Percentiles rank a stretch among this genome's conserved stretches.
These are phyloP conservation scores for Ectropis grisescens DNA, from an alignment of 1,140 invertebrate species.

Conservation along the genomic window DNA sequence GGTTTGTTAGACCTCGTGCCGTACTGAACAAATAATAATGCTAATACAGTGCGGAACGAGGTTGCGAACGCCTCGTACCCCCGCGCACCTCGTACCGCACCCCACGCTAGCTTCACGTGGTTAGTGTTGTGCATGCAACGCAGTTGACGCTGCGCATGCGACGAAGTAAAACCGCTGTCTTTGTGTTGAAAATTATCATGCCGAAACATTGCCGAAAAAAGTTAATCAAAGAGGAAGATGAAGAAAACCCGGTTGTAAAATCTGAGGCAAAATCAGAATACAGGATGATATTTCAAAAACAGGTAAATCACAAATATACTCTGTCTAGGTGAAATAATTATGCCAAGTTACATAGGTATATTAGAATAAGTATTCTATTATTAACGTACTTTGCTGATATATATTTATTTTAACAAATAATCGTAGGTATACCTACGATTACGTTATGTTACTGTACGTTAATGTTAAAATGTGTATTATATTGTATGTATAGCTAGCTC, in stretches of 20 bases:
- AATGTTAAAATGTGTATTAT: too few species aligned
- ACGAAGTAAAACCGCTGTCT: too few species aligned
- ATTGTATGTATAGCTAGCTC: too few species aligned
- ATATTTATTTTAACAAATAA: too few species aligned
- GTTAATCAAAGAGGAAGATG: constrained; percentile 7
- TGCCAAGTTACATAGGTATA: too few species aligned
- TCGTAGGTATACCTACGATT: too few species aligned
- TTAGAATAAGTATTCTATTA: too few species aligned
- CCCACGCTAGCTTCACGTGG: constrained; percentile 9
- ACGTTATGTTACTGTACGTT: too few species aligned
- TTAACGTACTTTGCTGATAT: too few species aligned
- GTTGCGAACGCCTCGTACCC: constrained; percentile 12
- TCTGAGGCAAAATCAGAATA: neutral
- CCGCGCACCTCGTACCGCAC: constrained; percentile 14
- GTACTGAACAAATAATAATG: constrained; percentile 6
- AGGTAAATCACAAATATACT: constrained; percentile 4
- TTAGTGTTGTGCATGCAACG: constrained; percentile 8
- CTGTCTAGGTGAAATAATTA: constrained; percentile 9
- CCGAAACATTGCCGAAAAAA: constrained; percentile 12
- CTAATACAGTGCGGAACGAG: constrained; percentile 8
- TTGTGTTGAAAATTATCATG: too few species aligned
- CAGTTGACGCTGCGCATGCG: neutral
- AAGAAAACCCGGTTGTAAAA: constrained; percentile 1
- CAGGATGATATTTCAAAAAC: constrained; percentile 2
- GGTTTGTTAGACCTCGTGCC: too few species aligned